phyloP scores from a whole-genome alignment of 1,140 invertebrate genomes.

The Heliconius nattereri region DNA sequence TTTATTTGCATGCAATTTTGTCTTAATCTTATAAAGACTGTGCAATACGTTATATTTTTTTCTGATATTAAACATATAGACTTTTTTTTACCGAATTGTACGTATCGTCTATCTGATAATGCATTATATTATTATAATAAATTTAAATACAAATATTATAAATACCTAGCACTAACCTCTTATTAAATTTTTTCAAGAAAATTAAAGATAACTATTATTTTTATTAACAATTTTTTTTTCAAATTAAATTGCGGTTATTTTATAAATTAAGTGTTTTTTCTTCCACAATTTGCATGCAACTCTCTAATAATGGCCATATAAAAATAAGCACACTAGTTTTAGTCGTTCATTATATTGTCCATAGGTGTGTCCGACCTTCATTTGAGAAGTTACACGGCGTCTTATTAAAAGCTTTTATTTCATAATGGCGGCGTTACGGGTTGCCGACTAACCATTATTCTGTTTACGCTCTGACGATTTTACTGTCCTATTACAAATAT shows the following conservation, averaged over 20 bases:
- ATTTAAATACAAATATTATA: no score
- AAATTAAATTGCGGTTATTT: background rate
- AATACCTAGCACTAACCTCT: no score
- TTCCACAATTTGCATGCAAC: background rate
- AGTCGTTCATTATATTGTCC: slow-evolving; percentile 14
- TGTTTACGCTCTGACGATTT: slow-evolving; percentile 59
- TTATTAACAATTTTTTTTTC: background rate
- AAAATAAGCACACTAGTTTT: background rate
- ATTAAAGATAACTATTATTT: no score
- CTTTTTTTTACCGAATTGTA: background rate
- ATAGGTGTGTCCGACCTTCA: slow-evolving; percentile 44
- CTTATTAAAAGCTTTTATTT: slow-evolving; percentile 60
- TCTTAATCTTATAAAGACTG: background rate
- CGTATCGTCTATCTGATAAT: no score
- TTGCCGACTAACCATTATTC: slow-evolving; percentile 64
- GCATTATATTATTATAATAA: no score
- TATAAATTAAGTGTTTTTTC: no score
- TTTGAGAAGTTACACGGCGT: slow-evolving; percentile 47
- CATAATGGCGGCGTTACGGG: slow-evolving; percentile 60
- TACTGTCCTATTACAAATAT: slow-evolving; percentile 67
- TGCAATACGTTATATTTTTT: background rate
- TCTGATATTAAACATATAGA: no score
- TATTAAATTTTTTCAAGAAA: no score
- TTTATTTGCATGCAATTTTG: background rate
- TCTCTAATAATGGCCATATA: background rate